A percentile compares a stretch with the other conserved stretches of the same genome.
phyloP scores from a whole-genome alignment of 2,797 vertebrate species.

The Channallabes apus region DNA sequence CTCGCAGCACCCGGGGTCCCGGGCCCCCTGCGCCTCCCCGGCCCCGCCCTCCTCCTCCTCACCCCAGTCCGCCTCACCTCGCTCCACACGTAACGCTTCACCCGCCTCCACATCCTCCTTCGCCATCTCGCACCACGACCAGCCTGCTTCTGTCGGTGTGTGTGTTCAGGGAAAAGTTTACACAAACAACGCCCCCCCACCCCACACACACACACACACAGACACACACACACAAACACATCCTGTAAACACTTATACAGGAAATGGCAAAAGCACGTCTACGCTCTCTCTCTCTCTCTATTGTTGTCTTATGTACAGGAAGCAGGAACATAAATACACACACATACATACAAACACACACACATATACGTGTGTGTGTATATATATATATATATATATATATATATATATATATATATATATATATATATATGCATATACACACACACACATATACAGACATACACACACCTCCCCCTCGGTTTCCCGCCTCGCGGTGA shows the following conservation, averaged over 20 bases:
- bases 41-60: background rate
- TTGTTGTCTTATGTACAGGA: conserved; percentile 4
- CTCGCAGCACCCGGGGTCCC: conserved; percentile 61
- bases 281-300: background rate
- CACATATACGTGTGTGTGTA: background rate
- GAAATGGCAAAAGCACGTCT: conserved; percentile 1
- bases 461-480: background rate
- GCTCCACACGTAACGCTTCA: conserved; percentile 59
- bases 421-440: no score
- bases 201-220: no score
- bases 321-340: background rate
- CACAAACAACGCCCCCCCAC: no score
- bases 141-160: background rate
- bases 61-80: background rate
- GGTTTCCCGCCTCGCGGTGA: background rate
- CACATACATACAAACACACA: background rate
- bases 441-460: background rate
- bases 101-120: conserved; percentile 63
- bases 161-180: background rate
- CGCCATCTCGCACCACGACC: conserved; percentile 57
- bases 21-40: conserved; percentile 9
- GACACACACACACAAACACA: background rate
- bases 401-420: no score
- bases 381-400: no score
- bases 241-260: conserved; percentile 27